A percentile compares a stretch with the other conserved stretches of the same genome.
These are phyloP conservation scores for Phataginus tetradactyla DNA, from an alignment of 2,797 vertebrate species.

Conservation along the genomic window DNA sequence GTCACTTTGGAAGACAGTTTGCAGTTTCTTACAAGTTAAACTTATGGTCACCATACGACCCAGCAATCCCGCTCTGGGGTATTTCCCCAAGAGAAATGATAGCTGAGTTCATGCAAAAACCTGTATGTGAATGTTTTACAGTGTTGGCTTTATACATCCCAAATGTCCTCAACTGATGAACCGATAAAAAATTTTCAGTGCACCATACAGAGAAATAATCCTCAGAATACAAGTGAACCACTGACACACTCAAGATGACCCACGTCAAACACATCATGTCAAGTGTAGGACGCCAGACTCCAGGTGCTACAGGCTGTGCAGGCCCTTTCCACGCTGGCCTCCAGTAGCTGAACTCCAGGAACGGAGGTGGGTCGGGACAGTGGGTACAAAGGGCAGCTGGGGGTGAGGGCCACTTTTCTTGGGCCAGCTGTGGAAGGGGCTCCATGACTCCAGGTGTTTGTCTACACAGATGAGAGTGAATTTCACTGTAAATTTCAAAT, in stretches of 20 bases:
- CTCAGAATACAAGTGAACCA: neutral
- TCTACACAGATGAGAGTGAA: neutral
- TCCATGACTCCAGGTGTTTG: neutral
- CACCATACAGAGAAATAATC: neutral
- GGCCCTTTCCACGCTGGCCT: rapidly evolving
- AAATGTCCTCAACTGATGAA: neutral
- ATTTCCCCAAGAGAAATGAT: neutral
- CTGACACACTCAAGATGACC: no score
- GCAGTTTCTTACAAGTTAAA: neutral
- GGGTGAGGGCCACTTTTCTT: no score
- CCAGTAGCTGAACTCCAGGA: neutral
- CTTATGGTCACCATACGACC: neutral
- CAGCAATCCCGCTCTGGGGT: neutral
- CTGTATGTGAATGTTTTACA: neutral
- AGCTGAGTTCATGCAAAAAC: neutral
- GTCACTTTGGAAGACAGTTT: neutral
- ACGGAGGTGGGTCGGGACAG: no score
- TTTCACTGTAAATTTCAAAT: neutral
- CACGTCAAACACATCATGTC: neutral
- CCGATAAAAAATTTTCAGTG: neutral
- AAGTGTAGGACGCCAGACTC: neutral
- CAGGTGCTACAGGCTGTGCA: no score
- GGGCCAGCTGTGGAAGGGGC: neutral
- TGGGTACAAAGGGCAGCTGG: no score
- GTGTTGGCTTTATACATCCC: neutral